Evolutionary conservation across 2,797 vertebrate genomes (phyloP), one percentile per base, ranked within the genome.

Genomic region (Pitangus sulphuratus): DNA sequence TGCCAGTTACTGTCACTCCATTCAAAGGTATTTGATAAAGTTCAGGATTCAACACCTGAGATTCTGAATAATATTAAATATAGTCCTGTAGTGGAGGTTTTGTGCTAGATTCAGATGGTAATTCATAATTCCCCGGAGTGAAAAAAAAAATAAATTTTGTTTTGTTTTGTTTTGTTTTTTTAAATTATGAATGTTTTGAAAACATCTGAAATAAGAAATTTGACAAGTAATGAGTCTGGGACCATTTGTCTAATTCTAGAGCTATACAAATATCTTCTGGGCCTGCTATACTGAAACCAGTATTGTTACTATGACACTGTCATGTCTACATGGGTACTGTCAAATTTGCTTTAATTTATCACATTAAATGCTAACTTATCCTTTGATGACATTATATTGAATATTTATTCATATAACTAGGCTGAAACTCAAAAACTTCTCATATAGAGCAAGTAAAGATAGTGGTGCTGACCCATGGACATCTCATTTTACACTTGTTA

Each of bases 1-100:
- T 51, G 35, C 1, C 3, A 2, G 11, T 45, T 70, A 11, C 6
- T 72, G 9, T 3, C 9, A 1, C 8, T 69, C 8, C 5, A 12
- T 66, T 37, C 8, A 66, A 48, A 47, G 2, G 2, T 39, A n/a
- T 51, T 33, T 54, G 26, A 31, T 40, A 33, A 86, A 84, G 8
- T 26, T 79, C 19, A 44, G 12, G 26, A 79, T 75, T 57, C 19
- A 44, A 8, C 3, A 47, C 60, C 28, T 84, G 31, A 40, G 7
- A 69, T 83, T 61, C 39, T 48, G 58, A 77, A 64, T 37, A 58
- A 26, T 51, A 84, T 71, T 60, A 22, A 47, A 91, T 17, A 4
- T 14, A 40, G 9, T 42, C 16, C 4, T 66, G 14, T 15, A 45
- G 4, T 40, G 30, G 12, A 53, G 7, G 4, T 33, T 65, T 81